A percentile compares a stretch with the other conserved stretches of the same genome.
Evolutionary conservation across 2,888 invertebrate species (phyloP).

Genomic region (Noctua pronuba): DNA sequence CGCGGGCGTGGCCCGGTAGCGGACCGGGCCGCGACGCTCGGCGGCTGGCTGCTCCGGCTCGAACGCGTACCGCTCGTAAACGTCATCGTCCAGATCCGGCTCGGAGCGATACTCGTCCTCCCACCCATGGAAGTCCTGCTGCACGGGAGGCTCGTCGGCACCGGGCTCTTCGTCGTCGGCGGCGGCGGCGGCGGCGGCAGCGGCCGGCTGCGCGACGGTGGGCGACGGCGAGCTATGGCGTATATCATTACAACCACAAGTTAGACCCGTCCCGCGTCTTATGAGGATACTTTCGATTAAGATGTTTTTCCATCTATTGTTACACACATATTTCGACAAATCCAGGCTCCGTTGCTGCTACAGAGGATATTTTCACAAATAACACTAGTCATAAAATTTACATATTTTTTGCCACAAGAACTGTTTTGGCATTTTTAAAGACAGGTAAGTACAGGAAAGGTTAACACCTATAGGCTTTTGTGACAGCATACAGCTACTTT

Average conservation of each 20-base stretch:
- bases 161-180: too few relatives aligned
- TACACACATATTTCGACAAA: background rate
- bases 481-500: background rate
- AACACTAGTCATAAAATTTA: background rate
- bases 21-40: conserved; percentile 3
- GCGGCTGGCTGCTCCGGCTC: conserved; percentile 24
- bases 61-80: conserved; percentile 7
- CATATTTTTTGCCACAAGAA: background rate
- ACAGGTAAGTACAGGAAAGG: background rate
- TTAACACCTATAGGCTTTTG: background rate
- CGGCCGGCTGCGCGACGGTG: background rate
- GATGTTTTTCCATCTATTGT: background rate
- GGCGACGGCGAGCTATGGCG: conserved; percentile 20
- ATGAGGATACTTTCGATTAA: background rate
- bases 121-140: conserved; percentile 10
- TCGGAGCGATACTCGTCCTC: conserved; percentile 32
- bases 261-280: conserved; percentile 1
- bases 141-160: background rate
- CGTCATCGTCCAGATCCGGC: conserved; percentile 19
- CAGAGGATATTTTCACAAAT: background rate
- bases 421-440: background rate
- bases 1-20: background rate
- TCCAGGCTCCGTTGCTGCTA: background rate
- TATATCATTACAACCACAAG: conserved; percentile 18
- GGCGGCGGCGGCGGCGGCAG: background rate